These are phyloP conservation scores for Hemistola chrysoprasaria DNA, from an alignment of 2,888 invertebrate species.

Conservation along the genomic window DNA sequence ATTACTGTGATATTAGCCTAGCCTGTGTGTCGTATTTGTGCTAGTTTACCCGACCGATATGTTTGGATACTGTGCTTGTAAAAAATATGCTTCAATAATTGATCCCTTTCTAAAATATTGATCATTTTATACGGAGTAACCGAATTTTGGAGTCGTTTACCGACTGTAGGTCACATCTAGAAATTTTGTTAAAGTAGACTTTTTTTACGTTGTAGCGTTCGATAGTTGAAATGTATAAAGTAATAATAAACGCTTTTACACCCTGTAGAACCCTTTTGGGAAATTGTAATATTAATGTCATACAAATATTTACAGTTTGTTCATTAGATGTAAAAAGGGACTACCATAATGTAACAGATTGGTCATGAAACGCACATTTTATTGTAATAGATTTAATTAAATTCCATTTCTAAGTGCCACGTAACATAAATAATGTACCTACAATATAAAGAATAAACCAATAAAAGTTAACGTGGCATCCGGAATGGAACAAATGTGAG, in stretches of 20 bases:
- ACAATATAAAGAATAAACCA: constrained; percentile 15
- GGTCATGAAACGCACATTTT: constrained; percentile 63
- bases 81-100: constrained; percentile 58
- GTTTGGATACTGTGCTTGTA: constrained; percentile 72
- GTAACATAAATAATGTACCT: constrained; percentile 30
- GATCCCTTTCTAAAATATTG: constrained; percentile 60
- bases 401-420: constrained; percentile 38
- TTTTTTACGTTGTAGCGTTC: constrained; percentile 60
- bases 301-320: constrained; percentile 35
- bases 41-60: constrained; percentile 71
- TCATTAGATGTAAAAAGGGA: constrained; percentile 48
- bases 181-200: constrained; percentile 50
- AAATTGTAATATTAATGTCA: constrained; percentile 33
- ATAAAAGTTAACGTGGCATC: constrained; percentile 53
- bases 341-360: constrained; percentile 60
- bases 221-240: constrained; percentile 55
- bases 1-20: constrained; percentile 82
- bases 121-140: constrained; percentile 72
- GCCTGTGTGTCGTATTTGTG: constrained; percentile 80
- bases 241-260: constrained; percentile 56
- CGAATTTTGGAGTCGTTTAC: constrained; percentile 64
- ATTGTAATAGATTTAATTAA: constrained; percentile 51
- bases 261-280: constrained; percentile 47
- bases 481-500: constrained; percentile 48
- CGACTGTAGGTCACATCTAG: constrained; percentile 60